Evolutionary conservation across 1,140 invertebrate species (phyloP).

Genomic region (Drosophila pachea): DNA sequence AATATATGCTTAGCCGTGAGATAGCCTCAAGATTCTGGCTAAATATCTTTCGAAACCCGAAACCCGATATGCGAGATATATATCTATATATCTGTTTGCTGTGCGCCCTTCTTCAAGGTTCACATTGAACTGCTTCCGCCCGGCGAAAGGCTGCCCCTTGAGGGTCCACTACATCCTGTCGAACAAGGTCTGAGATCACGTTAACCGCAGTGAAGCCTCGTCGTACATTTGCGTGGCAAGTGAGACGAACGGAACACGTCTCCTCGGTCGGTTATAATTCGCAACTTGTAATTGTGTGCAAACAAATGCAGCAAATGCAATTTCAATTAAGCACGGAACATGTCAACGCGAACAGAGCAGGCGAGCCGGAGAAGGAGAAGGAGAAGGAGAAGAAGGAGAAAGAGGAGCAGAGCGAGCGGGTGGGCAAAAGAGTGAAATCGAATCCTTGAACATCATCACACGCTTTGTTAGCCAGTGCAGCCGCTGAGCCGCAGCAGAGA

Average conservation of each 20-base stretch:
- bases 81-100: no score
- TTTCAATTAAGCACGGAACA: slow-evolving; percentile 62
- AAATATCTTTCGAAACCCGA: no score
- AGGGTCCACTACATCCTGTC: not conserved
- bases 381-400: slow-evolving; percentile 9
- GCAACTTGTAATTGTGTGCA: slow-evolving; percentile 67
- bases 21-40: no score
- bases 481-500: slow-evolving; percentile 21
- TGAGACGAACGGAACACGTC: slow-evolving; percentile 34
- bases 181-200: slow-evolving; percentile 3
- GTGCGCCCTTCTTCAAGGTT: no score
- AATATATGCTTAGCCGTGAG: no score
- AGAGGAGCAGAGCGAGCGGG: slow-evolving; percentile 1
- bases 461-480: slow-evolving; percentile 47
- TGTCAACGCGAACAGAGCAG: not conserved
- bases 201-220: slow-evolving; percentile 34
- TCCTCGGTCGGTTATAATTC: slow-evolving; percentile 26
- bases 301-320: slow-evolving; percentile 71
- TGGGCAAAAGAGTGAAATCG: slow-evolving; percentile 66
- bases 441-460: slow-evolving; percentile 59
- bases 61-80: no score
- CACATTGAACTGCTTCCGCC: no score
- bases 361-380: not conserved
- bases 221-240: slow-evolving; percentile 56
- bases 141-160: no score